A percentile compares a stretch with the other conserved stretches of the same genome.
phyloP scores from a whole-genome alignment of 30 jellyfish, hydroid and myxozoan genomes.

The Cassiopea andromeda region DNA sequence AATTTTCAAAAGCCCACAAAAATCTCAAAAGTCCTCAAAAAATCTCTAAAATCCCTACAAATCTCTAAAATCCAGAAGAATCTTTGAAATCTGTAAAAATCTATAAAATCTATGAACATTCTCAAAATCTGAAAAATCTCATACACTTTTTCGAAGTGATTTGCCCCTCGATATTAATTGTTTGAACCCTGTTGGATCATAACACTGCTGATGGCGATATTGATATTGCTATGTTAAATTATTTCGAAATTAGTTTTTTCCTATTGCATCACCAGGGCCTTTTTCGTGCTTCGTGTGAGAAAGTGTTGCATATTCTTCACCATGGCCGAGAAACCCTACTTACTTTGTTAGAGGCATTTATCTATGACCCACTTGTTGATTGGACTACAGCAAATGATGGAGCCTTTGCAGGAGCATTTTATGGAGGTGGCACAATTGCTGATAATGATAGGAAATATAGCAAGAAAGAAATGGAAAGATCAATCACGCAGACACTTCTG shows the following conservation, averaged over 20 bases:
- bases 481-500: constrained; percentile 90
- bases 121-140: no score
- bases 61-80: no score
- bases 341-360: constrained; percentile 98
- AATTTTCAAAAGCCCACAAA: no score
- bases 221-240: not conserved
- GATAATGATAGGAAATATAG: constrained; percentile 86
- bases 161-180: no score
- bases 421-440: constrained; percentile 96
- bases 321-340: constrained; percentile 96
- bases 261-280: constrained; percentile 69
- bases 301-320: constrained; percentile 84
- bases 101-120: no score
- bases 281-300: constrained; percentile 91
- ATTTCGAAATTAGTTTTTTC: not conserved
- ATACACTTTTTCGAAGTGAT: no score
- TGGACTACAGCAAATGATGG: constrained; percentile 99
- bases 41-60: no score
- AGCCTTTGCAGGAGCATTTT: constrained; percentile 99
- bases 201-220: no score
- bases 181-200: no score
- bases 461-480: constrained; percentile 96
- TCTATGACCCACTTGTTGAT: constrained; percentile 97
- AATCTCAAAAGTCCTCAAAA: no score
- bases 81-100: no score